These are phyloP conservation scores for Phaedon cochleariae DNA, from an alignment of 2,888 invertebrate genomes.

Conservation along the genomic window DNA sequence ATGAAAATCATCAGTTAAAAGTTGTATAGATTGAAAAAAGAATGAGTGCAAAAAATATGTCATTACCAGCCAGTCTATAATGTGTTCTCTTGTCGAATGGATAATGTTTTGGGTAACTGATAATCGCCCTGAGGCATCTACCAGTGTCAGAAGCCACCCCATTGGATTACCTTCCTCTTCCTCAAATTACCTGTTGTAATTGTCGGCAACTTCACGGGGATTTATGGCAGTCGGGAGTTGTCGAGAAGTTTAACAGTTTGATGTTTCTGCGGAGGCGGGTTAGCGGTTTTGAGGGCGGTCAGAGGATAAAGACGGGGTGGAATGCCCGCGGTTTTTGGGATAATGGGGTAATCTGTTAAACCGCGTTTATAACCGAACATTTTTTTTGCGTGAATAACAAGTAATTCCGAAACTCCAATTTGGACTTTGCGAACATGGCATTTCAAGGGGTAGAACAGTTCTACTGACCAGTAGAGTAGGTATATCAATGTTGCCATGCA, in stretches of 20 bases:
- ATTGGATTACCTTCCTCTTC: constrained; percentile 32
- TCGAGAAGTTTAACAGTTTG: constrained; percentile 21
- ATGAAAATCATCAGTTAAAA: no score
- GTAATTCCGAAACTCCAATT: no score
- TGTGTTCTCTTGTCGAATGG: no score
- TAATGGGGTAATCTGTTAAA: not conserved
- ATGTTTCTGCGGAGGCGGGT: constrained; percentile 9
- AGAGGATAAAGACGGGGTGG: not conserved
- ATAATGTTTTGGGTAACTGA: not conserved
- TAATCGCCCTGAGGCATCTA: not conserved
- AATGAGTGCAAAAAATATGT: no score
- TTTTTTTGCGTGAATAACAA: no score
- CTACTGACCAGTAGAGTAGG: no score
- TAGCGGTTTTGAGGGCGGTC: not conserved
- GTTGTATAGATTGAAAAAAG: no score
- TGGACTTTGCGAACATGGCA: no score
- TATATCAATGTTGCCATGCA: no score
- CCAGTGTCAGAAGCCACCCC: constrained; percentile 15
- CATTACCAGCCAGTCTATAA: no score
- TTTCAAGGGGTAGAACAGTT: no score
- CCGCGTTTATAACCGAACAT: not conserved
- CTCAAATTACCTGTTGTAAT: constrained; percentile 37
- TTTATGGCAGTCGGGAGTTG: constrained; percentile 26
- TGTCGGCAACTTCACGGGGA: constrained; percentile 28
- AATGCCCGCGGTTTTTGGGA: not conserved